phyloP scores from a whole-genome alignment of 1,140 invertebrate species.

The Lordiphosa stackelbergi region DNA sequence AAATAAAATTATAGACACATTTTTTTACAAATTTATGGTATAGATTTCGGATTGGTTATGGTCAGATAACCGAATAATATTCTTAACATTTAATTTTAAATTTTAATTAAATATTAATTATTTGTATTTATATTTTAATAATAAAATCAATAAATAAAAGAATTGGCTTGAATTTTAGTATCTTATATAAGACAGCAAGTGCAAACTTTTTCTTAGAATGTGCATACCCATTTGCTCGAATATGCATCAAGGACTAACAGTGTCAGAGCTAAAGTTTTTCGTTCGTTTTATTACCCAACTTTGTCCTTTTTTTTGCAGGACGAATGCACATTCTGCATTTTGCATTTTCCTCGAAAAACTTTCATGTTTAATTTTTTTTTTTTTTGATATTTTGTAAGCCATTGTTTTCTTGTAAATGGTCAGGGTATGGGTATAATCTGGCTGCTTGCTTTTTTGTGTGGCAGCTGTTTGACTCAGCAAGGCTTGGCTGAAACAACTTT shows the following conservation, averaged over 20 bases:
- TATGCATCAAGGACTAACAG: conserved; percentile 46
- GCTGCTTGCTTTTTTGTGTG: conserved; percentile 16
- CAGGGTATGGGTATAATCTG: conserved; percentile 37
- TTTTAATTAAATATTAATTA: too few species aligned
- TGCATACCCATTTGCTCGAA: conserved; percentile 14
- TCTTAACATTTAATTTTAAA: too few species aligned
- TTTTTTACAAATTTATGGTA: too few species aligned
- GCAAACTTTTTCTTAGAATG: background rate
- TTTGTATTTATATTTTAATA: too few species aligned
- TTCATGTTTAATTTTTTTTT: conserved; percentile 2
- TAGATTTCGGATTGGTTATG: too few species aligned
- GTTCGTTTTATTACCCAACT: conserved; percentile 57
- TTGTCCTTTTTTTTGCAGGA: conserved; percentile 48
- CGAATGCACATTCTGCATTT: conserved; percentile 46
- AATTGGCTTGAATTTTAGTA: background rate
- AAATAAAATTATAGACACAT: too few species aligned
- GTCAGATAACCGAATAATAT: too few species aligned
- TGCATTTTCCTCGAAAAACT: conserved; percentile 48
- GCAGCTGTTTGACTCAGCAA: conserved; percentile 50
- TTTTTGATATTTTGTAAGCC: conserved; percentile 40
- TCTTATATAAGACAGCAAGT: too few species aligned
- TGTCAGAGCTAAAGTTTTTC: conserved; percentile 55
- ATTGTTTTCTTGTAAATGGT: conserved; percentile 71
- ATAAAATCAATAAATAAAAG: too few species aligned
- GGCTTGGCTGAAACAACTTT: conserved; percentile 36